phyloP scores from a whole-genome alignment of 2,888 invertebrate genomes.

The Caenorhabditis sp. region DNA sequence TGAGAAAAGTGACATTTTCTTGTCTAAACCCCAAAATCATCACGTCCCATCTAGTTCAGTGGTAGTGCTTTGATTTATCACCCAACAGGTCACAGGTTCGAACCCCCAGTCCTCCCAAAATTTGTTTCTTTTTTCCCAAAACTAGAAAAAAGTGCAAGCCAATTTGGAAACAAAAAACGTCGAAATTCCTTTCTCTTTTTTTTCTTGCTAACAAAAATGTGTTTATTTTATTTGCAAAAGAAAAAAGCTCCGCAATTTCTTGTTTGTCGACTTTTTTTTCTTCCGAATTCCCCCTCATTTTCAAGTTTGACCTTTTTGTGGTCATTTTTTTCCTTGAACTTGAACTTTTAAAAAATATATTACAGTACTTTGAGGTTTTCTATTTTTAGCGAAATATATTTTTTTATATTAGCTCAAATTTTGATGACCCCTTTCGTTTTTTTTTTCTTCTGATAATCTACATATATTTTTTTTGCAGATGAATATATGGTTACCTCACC shows the following conservation, averaged over 20 bases:
- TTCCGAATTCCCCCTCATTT: neutral
- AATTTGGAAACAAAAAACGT: neutral
- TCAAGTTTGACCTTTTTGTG: constrained; percentile 8
- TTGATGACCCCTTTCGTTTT: constrained; percentile 6
- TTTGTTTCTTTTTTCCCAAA: too few species aligned
- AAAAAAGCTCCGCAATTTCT: neutral
- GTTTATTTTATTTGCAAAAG: neutral
- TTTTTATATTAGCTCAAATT: neutral
- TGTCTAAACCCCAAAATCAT: too few species aligned
- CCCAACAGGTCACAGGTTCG: too few species aligned
- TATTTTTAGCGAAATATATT: too few species aligned
- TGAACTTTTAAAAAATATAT: too few species aligned
- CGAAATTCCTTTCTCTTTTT: neutral
- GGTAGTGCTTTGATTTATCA: too few species aligned
- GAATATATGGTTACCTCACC: constrained; percentile 47
- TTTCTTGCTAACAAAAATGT: neutral
- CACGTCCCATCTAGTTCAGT: too few species aligned
- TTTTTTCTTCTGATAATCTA: neutral
- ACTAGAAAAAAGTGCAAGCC: too few species aligned
- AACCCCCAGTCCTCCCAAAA: too few species aligned
- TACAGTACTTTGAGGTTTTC: too few species aligned
- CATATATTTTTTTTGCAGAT: constrained; percentile 20
- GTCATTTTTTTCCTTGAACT: too few species aligned
- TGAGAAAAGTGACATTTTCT: too few species aligned
- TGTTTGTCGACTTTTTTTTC: neutral